Conservation (phyloP, 1,140 invertebrate species). For the Drosophila burlai region DNA sequence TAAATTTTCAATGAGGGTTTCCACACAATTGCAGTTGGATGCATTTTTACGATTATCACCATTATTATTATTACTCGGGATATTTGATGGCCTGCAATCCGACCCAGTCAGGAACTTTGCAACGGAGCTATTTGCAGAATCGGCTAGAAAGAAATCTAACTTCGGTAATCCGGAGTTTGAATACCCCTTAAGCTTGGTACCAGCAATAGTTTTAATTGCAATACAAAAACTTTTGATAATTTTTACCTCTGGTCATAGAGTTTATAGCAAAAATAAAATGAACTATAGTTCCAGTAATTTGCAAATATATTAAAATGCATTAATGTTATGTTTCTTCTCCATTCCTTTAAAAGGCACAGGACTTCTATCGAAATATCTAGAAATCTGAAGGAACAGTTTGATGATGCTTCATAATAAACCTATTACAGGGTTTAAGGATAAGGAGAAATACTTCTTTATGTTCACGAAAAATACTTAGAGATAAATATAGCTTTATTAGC, state of each 20-base stretch:
- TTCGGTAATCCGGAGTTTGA: neutral
- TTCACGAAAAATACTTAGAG: neutral
- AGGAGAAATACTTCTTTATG: too few species aligned
- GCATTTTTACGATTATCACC: conserved; percentile 48
- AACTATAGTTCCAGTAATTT: neutral
- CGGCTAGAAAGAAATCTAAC: neutral
- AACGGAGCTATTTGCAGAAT: neutral
- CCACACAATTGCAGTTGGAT: conserved; percentile 56
- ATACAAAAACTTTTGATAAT: neutral
- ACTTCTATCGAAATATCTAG: neutral
- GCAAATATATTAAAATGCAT: neutral
- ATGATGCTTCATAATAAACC: neutral
- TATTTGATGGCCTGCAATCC: conserved; percentile 22
- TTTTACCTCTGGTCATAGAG: neutral
- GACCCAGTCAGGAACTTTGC: conserved; percentile 1
- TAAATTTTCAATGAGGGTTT: conserved; percentile 63
- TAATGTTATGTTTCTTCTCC: neutral
- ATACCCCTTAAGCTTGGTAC: neutral
- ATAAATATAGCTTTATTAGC: too few species aligned
- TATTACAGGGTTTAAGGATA: neutral
- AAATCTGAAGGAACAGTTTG: neutral
- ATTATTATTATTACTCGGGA: conserved; percentile 41
- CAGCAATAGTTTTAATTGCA: neutral
- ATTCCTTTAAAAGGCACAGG: neutral
- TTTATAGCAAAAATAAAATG: neutral